A percentile compares a stretch with the other conserved stretches of the same genome.
phyloP scores from a whole-genome alignment of 2,113 vertebrate species.

The Cairina moschata region DNA sequence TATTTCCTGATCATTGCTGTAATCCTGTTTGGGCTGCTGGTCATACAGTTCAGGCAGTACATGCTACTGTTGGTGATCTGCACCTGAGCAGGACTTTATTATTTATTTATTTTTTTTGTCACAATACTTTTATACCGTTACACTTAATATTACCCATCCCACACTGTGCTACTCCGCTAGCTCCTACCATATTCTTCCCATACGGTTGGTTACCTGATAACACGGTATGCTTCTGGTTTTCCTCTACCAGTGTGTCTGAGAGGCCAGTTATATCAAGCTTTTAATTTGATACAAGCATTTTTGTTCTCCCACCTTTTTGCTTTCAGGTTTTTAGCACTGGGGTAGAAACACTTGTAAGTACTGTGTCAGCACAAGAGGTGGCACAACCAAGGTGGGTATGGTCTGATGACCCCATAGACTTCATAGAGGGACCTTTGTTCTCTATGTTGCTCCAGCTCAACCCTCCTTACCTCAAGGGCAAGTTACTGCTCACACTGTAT shows the following conservation, averaged over 20 bases:
- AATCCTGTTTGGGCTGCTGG: neutral
- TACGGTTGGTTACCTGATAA: neutral
- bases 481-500: neutral
- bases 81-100: neutral
- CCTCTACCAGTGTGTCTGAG: neutral
- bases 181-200: neutral
- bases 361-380: neutral
- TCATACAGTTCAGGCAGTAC: neutral
- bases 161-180: neutral
- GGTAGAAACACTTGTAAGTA: neutral
- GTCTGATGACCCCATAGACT: neutral
- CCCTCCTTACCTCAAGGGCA: neutral
- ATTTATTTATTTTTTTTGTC: neutral
- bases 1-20: neutral
- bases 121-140: neutral
- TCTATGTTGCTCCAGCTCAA: neutral
- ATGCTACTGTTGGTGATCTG: neutral
- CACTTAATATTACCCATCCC: neutral
- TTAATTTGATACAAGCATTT: neutral
- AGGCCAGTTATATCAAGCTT: neutral
- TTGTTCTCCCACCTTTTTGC: neutral
- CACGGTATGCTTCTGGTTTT: fast-evolving
- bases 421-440: neutral
- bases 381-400: fast-evolving
- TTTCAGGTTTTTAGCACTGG: neutral